Conservation (phyloP, 1,140 invertebrate genomes). For the Trichoplusia ni region DNA sequence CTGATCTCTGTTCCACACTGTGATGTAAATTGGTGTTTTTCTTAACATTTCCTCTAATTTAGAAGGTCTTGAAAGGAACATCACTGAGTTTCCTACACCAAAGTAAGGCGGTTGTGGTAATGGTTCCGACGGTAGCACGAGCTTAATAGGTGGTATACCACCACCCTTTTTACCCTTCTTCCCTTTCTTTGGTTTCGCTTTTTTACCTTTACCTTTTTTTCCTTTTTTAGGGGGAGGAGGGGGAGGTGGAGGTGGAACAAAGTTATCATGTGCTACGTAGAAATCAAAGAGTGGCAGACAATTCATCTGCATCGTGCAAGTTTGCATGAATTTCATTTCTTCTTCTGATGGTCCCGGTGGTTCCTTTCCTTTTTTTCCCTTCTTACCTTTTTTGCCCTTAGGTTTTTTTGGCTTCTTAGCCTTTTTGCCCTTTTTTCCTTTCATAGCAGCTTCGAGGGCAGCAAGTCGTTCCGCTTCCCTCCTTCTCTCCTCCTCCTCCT, state of each 20-base stretch:
- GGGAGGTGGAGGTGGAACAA: slow-evolving; percentile 69
- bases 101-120: slow-evolving; percentile 72
- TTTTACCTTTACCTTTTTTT: slow-evolving; percentile 52
- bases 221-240: slow-evolving; percentile 56
- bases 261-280: slow-evolving; percentile 73
- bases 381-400: slow-evolving; percentile 54
- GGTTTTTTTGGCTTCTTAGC: slow-evolving; percentile 23
- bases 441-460: slow-evolving; percentile 59
- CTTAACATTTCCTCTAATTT: slow-evolving; percentile 66
- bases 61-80: slow-evolving; percentile 71
- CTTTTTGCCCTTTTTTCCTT: slow-evolving; percentile 48
- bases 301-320: slow-evolving; percentile 73
- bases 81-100: slow-evolving; percentile 69
- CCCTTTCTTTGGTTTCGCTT: slow-evolving; percentile 58
- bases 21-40: slow-evolving; percentile 71
- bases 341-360: slow-evolving; percentile 72
- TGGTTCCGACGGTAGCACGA: slow-evolving; percentile 69
- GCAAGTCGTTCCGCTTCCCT: slow-evolving; percentile 66
- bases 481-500: slow-evolving; percentile 64
- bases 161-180: slow-evolving; percentile 43
- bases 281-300: slow-evolving; percentile 75
- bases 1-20: slow-evolving; percentile 74
- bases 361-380: slow-evolving; percentile 71
- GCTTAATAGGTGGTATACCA: slow-evolving; percentile 49
- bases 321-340: slow-evolving; percentile 77